Base-by-base conservation (phyloP, 2,797 vertebrate genomes). In the Sciaenops ocellatus region DNA sequence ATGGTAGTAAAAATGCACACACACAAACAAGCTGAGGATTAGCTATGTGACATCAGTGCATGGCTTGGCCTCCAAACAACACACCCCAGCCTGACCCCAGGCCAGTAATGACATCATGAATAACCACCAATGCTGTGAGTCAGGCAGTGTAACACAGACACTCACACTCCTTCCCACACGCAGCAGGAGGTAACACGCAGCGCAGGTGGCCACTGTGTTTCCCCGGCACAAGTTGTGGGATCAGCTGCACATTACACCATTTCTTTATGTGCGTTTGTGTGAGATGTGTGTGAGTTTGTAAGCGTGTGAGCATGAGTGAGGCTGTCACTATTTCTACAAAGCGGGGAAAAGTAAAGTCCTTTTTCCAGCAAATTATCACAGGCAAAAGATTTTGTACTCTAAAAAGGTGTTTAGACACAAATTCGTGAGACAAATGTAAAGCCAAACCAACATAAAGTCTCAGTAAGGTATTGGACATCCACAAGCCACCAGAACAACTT, bases 21-120 rank as follows among this genome's bases (percentile, higher is more conserved):
- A 78, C 59, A 78, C 76, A 87, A 67, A 87, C 80, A 88, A 83
- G 82, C 61, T 65, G 63, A 83, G 67, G 79, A 87, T 85, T 85
- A 80, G 71, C 44, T 67, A 64, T 66, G 85, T 93, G 90, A 91
- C 87, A 90, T 89, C 87, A 91, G 71, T 87, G 82, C 81, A 87
- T 69, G 81, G 78, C 76, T 52, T 47, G 75, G 76, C 81, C 82
- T 79, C 83, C 63, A 77, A 86, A 77, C 76, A 78, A 76, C 83
- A 85, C 73, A 85, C 76, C 88, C 73, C 55, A 66, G 78, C 22
- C 74, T 82, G 78, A 90, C 78, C 87, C 59, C 42, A 16, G 81
- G 87, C 86, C 86, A 90, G 87, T 47, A 55, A 82, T 92, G 89
- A 93, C 90, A 93, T 93, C 89, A 93, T 89, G 80, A 84, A 80